A percentile compares a stretch with the other conserved stretches of the same genome.
These are phyloP conservation scores for Palaemon carinicauda DNA, from an alignment of 1,140 invertebrate genomes.

Conservation along the genomic window DNA sequence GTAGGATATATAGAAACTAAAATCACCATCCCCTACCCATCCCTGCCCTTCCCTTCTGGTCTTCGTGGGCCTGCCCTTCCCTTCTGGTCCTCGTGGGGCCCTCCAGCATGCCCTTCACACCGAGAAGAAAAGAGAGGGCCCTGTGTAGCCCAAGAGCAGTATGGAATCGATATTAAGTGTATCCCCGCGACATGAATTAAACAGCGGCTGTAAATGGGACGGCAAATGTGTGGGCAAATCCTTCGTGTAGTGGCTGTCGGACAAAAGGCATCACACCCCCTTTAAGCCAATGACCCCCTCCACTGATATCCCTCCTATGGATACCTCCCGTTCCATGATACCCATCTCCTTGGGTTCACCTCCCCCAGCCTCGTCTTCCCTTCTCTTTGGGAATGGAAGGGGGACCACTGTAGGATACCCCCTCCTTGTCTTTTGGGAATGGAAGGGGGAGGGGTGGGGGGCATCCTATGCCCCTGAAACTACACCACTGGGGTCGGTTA, in stretches of 20 bases:
- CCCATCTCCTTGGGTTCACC: not conserved
- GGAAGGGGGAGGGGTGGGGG: too few relatives aligned
- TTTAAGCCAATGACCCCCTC: not conserved
- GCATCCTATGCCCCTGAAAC: too few relatives aligned
- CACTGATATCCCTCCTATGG: not conserved
- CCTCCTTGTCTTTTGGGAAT: too few relatives aligned
- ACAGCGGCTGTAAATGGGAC: not conserved
- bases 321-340: too few relatives aligned
- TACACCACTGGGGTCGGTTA: slow-evolving; percentile 27
- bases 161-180: not conserved
- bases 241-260: not conserved
- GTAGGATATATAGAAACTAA: not conserved
- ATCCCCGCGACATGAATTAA: not conserved
- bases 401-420: too few relatives aligned
- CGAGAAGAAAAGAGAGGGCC: not conserved
- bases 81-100: not conserved
- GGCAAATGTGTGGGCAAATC: not conserved
- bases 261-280: not conserved
- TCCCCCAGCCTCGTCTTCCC: not conserved
- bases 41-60: not conserved
- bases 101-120: not conserved
- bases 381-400: not conserved
- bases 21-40: not conserved
- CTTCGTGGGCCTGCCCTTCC: not conserved
- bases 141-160: not conserved